Conservation (phyloP, 2,113 vertebrate genomes). For the Vimba vimba region DNA sequence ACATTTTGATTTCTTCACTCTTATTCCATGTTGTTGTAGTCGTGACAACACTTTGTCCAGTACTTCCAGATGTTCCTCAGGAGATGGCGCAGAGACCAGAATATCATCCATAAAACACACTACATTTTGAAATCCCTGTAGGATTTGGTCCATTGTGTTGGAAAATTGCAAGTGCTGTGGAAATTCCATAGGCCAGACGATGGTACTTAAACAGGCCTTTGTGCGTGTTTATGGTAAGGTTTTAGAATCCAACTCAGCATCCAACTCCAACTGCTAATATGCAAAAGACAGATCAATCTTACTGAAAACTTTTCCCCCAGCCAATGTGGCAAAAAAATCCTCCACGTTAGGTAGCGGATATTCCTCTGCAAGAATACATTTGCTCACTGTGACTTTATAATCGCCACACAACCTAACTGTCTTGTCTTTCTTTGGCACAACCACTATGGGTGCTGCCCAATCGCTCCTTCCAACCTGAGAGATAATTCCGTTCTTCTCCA, state of each 20-base stretch:
- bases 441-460: too few species aligned
- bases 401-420: too few species aligned
- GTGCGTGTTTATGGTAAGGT: slow-evolving; percentile 16
- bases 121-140: background rate
- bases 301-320: slow-evolving; percentile 4
- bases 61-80: too few species aligned
- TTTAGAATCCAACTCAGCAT: background rate
- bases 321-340: background rate
- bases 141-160: background rate
- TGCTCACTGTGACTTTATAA: too few species aligned
- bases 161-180: background rate
- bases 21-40: too few species aligned
- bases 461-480: too few species aligned
- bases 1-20: too few species aligned
- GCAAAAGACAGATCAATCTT: background rate
- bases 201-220: background rate
- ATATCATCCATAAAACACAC: background rate
- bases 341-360: background rate
- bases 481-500: too few species aligned
- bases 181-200: background rate
- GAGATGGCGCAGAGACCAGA: too few species aligned
- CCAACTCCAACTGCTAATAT: background rate
- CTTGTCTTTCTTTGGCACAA: too few species aligned
- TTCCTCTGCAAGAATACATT: too few species aligned
- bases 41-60: too few species aligned